A percentile compares a stretch with the other conserved stretches of the same genome.
phyloP scores from a whole-genome alignment of 2,113 vertebrate species.

The Calidris pugnax region DNA sequence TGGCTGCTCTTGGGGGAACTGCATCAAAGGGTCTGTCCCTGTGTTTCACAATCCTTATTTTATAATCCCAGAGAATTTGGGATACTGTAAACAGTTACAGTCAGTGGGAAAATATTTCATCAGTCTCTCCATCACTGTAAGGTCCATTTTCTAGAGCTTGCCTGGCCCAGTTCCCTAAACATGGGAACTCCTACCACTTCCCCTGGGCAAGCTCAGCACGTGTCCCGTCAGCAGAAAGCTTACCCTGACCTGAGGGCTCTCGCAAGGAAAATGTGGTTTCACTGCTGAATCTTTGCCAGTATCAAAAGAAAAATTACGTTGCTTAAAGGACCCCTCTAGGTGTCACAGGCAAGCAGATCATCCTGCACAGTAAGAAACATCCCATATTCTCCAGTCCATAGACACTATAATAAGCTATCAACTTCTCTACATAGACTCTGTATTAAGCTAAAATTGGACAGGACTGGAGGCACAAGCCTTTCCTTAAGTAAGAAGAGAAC shows the following conservation, averaged over 20 bases:
- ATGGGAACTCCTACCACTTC: not conserved
- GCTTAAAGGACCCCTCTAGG: not conserved
- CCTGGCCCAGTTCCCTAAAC: not conserved
- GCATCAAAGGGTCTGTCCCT: not conserved
- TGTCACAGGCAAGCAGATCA: not conserved
- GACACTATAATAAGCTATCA: not conserved
- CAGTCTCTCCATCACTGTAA: not conserved
- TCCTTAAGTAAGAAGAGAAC: not conserved
- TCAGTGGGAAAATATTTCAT: not conserved
- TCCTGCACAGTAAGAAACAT: not conserved
- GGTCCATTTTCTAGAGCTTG: not conserved
- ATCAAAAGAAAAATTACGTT: not conserved
- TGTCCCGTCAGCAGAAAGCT: not conserved
- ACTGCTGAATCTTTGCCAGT: not conserved
- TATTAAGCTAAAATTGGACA: not conserved
- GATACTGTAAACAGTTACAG: not conserved
- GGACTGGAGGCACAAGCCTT: not conserved
- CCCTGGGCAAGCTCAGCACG: not conserved
- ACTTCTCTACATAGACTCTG: not conserved
- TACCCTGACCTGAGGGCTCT: not conserved
- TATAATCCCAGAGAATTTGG: not conserved
- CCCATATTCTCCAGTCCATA: not conserved
- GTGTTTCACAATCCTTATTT: not conserved
- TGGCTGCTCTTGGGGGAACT: not conserved
- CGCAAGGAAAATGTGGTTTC: not conserved